Percentiles rank a stretch among this genome's conserved stretches.
phyloP scores from a whole-genome alignment of 2,113 vertebrate species.

The Microtus pennsylvanicus region DNA sequence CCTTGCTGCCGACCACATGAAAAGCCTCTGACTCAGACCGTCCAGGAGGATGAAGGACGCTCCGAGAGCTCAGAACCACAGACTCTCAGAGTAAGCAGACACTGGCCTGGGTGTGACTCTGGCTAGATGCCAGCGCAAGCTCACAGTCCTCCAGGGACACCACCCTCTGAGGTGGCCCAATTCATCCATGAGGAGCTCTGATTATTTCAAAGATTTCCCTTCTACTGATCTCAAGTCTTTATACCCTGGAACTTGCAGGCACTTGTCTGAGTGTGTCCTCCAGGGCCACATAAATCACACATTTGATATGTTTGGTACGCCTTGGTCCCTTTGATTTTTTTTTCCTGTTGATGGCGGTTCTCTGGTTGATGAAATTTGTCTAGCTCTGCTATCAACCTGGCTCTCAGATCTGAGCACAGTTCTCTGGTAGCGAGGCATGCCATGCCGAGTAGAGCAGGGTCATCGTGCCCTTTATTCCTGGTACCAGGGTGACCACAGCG shows the following conservation, averaged over 20 bases:
- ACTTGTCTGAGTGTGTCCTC: background rate
- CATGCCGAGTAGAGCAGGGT: no score
- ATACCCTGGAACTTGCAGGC: background rate
- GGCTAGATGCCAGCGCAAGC: background rate
- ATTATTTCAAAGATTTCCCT: background rate
- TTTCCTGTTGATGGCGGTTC: background rate
- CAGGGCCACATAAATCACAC: background rate
- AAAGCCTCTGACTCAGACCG: conserved; percentile 48
- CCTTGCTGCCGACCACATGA: conserved; percentile 37
- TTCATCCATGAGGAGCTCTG: background rate
- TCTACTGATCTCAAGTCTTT: background rate
- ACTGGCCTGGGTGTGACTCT: background rate
- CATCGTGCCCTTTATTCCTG: background rate
- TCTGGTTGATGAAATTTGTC: background rate
- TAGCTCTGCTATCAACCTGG: background rate
- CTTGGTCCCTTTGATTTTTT: background rate
- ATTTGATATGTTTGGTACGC: background rate
- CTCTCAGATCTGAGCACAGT: background rate
- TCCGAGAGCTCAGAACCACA: background rate
- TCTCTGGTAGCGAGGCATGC: background rate
- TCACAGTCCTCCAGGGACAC: background rate
- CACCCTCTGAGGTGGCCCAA: background rate
- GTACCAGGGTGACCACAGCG: background rate
- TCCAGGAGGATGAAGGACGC: background rate
- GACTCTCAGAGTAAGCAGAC: background rate